These are phyloP conservation scores for Orchesella cincta DNA, from an alignment of 1,140 invertebrate genomes.

Conservation along the genomic window DNA sequence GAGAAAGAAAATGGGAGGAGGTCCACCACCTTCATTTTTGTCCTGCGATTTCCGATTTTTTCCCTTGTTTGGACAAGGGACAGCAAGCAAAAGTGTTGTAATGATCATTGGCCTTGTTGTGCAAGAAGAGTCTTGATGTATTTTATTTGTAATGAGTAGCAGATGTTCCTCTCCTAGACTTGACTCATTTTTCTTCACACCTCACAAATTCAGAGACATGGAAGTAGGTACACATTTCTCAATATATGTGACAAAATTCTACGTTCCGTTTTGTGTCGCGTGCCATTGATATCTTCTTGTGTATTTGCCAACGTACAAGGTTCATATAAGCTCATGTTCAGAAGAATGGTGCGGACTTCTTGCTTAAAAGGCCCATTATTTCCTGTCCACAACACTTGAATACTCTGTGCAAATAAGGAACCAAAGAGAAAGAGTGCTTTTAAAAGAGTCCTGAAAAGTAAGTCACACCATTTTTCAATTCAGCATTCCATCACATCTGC, in stretches of 20 bases:
- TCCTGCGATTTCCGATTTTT: neutral
- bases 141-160: conserved; percentile 26
- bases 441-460: neutral
- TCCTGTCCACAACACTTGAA: conserved; percentile 16
- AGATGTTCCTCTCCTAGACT: neutral
- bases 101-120: conserved; percentile 6
- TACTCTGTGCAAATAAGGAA: neutral
- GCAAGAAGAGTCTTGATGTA: neutral
- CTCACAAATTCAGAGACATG: neutral
- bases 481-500: too few relatives aligned
- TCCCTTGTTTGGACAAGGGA: neutral
- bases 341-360: too few relatives aligned
- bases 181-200: conserved; percentile 18
- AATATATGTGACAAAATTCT: neutral
- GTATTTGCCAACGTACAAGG: neutral
- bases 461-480: neutral
- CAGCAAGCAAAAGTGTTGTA: neutral
- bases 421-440: neutral
- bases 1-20: neutral
- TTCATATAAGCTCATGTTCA: neutral
- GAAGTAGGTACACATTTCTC: neutral
- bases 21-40: neutral
- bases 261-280: neutral
- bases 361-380: conserved; percentile 11
- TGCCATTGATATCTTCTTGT: neutral